These are phyloP conservation scores for Apodemia zela DNA, from an alignment of 2,888 invertebrate species.

Conservation along the genomic window DNA sequence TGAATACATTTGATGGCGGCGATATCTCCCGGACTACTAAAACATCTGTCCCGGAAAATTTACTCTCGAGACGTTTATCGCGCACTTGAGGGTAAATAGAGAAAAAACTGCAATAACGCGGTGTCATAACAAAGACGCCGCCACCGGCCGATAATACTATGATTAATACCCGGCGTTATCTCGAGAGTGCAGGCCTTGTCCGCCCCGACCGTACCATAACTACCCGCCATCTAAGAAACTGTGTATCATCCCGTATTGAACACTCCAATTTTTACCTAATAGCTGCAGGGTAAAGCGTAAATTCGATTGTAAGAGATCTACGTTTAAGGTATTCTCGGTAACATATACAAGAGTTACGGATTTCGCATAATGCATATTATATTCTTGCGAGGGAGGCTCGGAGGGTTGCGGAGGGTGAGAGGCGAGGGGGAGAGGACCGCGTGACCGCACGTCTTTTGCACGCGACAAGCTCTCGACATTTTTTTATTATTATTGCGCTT, in stretches of 20 bases:
- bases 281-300: conserved; percentile 29
- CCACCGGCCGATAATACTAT: conserved; percentile 76
- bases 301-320: conserved; percentile 26
- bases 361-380: conserved; percentile 81
- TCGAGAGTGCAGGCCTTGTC: conserved; percentile 72
- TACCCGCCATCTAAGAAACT: conserved; percentile 32
- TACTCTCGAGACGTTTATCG: conserved; percentile 69
- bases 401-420: conserved; percentile 33
- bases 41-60: conserved; percentile 80
- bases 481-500: conserved; percentile 80
- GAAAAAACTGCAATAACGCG: conserved; percentile 78
- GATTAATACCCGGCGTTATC: conserved; percentile 79
- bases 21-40: conserved; percentile 59
- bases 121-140: conserved; percentile 78
- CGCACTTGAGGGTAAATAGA: conserved; percentile 68
- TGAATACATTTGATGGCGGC: conserved; percentile 35
- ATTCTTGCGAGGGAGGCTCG: conserved; percentile 48
- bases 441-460: conserved; percentile 78
- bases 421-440: conserved; percentile 44
- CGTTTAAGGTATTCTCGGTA: conserved; percentile 66
- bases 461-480: conserved; percentile 78
- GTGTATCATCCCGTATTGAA: conserved; percentile 28
- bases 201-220: conserved; percentile 48
- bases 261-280: conserved; percentile 30
- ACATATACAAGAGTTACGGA: conserved; percentile 75